A percentile compares a stretch with the other conserved stretches of the same genome.
Evolutionary conservation across 2,797 vertebrate genomes (phyloP).

Genomic region (Pangasius macronema): DNA sequence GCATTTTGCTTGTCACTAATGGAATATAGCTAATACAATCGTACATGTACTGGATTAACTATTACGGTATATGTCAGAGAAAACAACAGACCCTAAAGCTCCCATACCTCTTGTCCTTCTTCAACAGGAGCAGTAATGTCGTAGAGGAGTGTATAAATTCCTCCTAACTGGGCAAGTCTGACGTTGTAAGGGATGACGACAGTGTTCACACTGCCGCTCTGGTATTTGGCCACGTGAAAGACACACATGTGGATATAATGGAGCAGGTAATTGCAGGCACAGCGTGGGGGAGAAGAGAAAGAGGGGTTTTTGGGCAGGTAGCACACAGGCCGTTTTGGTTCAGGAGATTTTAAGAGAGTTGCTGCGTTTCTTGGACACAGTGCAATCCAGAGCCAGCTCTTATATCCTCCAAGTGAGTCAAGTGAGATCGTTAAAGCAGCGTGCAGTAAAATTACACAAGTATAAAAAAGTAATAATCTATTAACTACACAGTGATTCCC

Average conservation of each 20-base stretch:
- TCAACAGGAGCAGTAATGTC: neutral
- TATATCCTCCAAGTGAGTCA: slow-evolving; percentile 38
- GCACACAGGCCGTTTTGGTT: slow-evolving; percentile 43
- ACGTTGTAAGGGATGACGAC: neutral
- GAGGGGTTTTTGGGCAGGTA: slow-evolving; percentile 38
- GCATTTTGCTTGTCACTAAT: neutral
- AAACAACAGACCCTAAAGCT: neutral
- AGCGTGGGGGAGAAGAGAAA: slow-evolving; percentile 25
- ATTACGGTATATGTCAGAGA: slow-evolving; percentile 37
- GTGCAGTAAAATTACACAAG: slow-evolving; percentile 51
- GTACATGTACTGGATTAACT: neutral
- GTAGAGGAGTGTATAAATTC: neutral
- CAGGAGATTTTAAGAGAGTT: slow-evolving; percentile 46
- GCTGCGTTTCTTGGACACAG: slow-evolving; percentile 25
- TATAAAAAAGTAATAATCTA: slow-evolving; percentile 55
- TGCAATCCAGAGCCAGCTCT: slow-evolving; percentile 30
- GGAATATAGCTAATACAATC: neutral
- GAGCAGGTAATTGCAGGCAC: slow-evolving; percentile 48
- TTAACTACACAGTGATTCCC: slow-evolving; percentile 47
- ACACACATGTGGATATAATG: slow-evolving; percentile 51
- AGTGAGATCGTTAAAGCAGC: slow-evolving; percentile 48
- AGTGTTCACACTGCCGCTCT: slow-evolving; percentile 19
- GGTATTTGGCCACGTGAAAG: slow-evolving; percentile 34
- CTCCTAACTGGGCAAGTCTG: neutral
- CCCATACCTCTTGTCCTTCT: too few relatives aligned